Base-by-base conservation (phyloP, 2,888 invertebrate species). In the Cheilosia grossa region DNA sequence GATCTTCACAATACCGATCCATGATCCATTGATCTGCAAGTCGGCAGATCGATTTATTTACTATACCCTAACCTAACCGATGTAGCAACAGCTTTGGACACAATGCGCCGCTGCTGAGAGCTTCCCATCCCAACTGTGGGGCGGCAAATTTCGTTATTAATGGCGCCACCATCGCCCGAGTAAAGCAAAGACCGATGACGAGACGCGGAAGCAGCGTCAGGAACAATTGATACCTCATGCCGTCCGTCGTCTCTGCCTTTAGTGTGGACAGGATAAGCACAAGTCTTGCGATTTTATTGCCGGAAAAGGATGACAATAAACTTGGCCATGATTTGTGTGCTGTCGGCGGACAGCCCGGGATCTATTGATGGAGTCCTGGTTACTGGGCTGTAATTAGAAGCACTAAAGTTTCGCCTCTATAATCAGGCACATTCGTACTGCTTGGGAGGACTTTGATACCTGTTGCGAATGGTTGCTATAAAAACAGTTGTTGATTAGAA, bases 241-340 rank as follows among this genome's bases (percentile, higher is more conserved):
- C 79, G 58, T 74, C 79, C 82, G 51, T 73, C 74, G 30, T 30
- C 30, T 9, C 30, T 17, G 42, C 56, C 61, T 7, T 27, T 27
- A 27, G 27, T 51, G 42, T 17, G 59, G 80, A 79, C 81, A 81
- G 73, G 80, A 80, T 75, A 75, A 80, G 72, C 72, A 80, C 85
- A 81, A 81, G 81, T 78, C 69, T 79, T 79, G 70, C 83, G 72
- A 81, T 85, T 85, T 85, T 85, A 85, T 81, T 85, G 85, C 85
- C 85, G 85, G 85, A 85, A 85, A 77, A 75, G 81, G 67, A 81
- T 77, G 81, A 85, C 81, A 81, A 77, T 81, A 77, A 81, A 77
- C 81, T 77, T 81, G 54, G 40, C 83, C 70, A 85, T 80, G 83
- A 85, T 80, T 85, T 75, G 70, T 80, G 30, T 53, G 59, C 70